These are phyloP conservation scores for Hylaeus anthracinus DNA, from an alignment of 1,140 invertebrate species.

Conservation along the genomic window DNA sequence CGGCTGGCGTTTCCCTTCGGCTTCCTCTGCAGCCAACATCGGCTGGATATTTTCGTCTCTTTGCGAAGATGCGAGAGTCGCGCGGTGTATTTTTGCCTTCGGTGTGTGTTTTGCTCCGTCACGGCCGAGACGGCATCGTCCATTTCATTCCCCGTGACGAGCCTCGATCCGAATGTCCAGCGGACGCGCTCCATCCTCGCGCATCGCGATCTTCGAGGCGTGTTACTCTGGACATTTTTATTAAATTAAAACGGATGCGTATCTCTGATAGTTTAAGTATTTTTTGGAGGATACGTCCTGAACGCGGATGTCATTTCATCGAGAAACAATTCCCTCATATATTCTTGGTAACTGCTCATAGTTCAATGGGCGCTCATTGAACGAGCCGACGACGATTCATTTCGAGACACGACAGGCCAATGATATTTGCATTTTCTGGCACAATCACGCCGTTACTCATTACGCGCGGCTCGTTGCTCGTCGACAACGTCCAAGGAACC, in stretches of 20 bases:
- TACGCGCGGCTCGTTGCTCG: conserved; percentile 32
- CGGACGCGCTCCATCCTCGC: not conserved
- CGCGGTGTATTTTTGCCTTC: conserved; percentile 71
- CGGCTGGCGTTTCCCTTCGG: conserved; percentile 21
- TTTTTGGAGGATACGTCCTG: not conserved
- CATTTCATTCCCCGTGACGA: conserved; percentile 46
- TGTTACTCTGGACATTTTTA: no score
- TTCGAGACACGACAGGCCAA: conserved; percentile 23
- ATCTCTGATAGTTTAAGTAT: no score
- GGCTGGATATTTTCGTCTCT: conserved; percentile 71
- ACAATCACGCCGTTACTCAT: conserved; percentile 52
- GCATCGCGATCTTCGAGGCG: no score
- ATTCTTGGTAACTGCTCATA: conserved; percentile 9
- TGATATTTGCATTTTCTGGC: conserved; percentile 54
- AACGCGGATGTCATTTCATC: not conserved
- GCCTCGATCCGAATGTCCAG: conserved; percentile 17
- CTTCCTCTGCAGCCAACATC: conserved; percentile 48
- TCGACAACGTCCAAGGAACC: conserved; percentile 28
- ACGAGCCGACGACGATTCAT: conserved; percentile 21
- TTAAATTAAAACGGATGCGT: no score
- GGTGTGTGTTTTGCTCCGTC: conserved; percentile 50
- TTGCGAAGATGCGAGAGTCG: conserved; percentile 70
- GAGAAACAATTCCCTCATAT: conserved; percentile 29
- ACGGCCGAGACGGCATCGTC: conserved; percentile 41
- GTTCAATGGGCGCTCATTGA: not conserved